Conservation (phyloP, 2,797 vertebrate genomes). For the Paratrypauchen microcephalus region DNA sequence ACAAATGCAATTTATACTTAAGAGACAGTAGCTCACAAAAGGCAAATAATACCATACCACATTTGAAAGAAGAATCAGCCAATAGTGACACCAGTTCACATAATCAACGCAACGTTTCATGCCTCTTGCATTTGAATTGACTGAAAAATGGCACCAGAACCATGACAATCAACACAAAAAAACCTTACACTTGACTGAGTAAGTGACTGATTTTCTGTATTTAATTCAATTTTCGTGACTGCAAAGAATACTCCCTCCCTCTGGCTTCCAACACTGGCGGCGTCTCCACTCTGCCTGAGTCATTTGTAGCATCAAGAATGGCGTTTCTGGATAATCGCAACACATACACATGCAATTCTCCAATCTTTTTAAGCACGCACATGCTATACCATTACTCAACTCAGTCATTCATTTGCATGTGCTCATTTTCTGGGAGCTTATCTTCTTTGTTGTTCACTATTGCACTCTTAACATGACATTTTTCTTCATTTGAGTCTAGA, state of each 20-base stretch:
- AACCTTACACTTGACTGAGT: constrained; percentile 40
- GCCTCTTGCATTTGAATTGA: constrained; percentile 24
- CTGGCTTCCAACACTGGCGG: constrained; percentile 31
- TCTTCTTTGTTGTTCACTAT: constrained; percentile 5
- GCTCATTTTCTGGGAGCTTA: constrained; percentile 8
- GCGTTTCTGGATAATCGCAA: constrained; percentile 32
- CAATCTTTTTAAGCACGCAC: constrained; percentile 22
- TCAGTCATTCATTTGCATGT: constrained; percentile 21
- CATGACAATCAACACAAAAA: constrained; percentile 41
- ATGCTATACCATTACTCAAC: constrained; percentile 19
- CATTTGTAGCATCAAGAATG: constrained; percentile 48
- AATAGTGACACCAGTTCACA: neutral
- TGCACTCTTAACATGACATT: constrained; percentile 20
- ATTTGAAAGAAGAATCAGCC: too few species aligned
- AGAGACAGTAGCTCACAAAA: too few species aligned
- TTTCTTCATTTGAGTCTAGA: constrained; percentile 17
- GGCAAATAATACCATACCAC: too few species aligned
- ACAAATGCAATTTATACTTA: too few species aligned
- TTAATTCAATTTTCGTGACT: constrained; percentile 51
- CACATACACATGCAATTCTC: constrained; percentile 12
- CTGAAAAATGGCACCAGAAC: constrained; percentile 44
- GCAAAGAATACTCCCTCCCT: constrained; percentile 35
- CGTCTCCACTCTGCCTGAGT: constrained; percentile 42
- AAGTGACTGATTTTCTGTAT: constrained; percentile 48
- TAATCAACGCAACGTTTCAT: constrained; percentile 24